Base-by-base conservation (phyloP, 2,797 vertebrate species). In the Acrossocheilus wenchowensis region DNA sequence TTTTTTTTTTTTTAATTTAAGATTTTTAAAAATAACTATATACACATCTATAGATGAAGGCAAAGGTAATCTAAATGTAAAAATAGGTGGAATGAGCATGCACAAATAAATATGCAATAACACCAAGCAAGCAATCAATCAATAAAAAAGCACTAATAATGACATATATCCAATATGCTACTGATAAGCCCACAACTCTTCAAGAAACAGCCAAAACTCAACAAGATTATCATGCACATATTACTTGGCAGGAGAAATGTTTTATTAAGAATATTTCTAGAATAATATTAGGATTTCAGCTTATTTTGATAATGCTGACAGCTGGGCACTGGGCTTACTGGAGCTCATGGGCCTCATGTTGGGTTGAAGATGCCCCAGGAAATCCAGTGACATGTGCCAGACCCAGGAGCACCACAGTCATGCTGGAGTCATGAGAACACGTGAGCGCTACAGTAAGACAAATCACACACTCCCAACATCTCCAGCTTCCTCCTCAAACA, bases 381-480 rank as follows among this genome's bases (percentile, higher is more conserved):
- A 71, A 43, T 85, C n/a, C 39, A 71, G 69, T 36, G 68, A 81
- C 43, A 64, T 68, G 41, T 78, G 83, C 41, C 57, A 60, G 36
- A 26, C 45, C 74, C n/a, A 6, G 10, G 52, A 77, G 80, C 80
- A 81, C 11, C 50, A 60, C 73, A 78, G 85, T 72, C 88, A 81
- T 41, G 41, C 62, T 26, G 34, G 14, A 84, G 78, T 81, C 85
- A 78, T 39, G 45, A 87, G 73, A 45, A 43, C 60, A 84, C n/a
- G 64, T 64, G 82, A 80, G 80, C 48, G 66, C 11, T 54, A 43
- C 45, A 78, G 80, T 9, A 26, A 77, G n/a, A 64, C 54, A 26
- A 52, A 74, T 68, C 82, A 68, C 48, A 75, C 9, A 0, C 30
- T 19, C 17, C 3, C 39, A 50, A 26, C 57, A 83, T 73, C 48